Conservation (phyloP, 2,888 invertebrate species). For the Fabriciana adippe region DNA sequence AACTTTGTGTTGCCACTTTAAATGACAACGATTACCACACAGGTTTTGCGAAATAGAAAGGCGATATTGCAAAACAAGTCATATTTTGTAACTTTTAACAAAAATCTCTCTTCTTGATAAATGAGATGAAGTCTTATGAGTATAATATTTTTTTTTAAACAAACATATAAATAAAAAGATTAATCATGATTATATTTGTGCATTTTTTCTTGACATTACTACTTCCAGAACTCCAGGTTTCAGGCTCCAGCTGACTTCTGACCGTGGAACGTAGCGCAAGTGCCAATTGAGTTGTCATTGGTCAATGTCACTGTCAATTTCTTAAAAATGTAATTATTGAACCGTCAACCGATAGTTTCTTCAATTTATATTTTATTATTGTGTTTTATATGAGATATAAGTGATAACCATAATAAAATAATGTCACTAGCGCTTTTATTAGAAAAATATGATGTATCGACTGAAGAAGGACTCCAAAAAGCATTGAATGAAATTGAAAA, state of each 20-base stretch:
- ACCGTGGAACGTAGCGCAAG: too few relatives aligned
- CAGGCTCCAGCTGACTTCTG: too few relatives aligned
- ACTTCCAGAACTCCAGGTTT: too few relatives aligned
- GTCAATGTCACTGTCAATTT: neutral
- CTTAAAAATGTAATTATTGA: neutral
- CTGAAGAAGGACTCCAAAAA: constrained; percentile 81
- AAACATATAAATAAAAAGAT: too few relatives aligned
- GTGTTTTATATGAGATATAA: neutral
- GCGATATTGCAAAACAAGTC: constrained; percentile 14
- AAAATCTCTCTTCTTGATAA: too few relatives aligned
- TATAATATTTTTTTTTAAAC: too few relatives aligned
- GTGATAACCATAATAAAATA: neutral
- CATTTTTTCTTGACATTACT: too few relatives aligned
- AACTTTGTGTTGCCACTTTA: constrained; percentile 17
- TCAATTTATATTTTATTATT: neutral
- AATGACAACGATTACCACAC: constrained; percentile 27
- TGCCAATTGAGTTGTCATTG: too few relatives aligned
- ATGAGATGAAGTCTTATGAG: too few relatives aligned
- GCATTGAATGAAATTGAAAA: constrained; percentile 81
- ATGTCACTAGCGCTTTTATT: constrained; percentile 59
- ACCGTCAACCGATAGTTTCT: neutral
- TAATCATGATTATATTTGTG: too few relatives aligned
- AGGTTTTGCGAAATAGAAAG: constrained; percentile 5
- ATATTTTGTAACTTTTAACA: constrained; percentile 4
- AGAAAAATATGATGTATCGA: constrained; percentile 77